Evolutionary conservation across 1,140 invertebrate species (phyloP), one percentile per base, ranked within the genome.

Genomic region (Drosophila punjabiensis): DNA sequence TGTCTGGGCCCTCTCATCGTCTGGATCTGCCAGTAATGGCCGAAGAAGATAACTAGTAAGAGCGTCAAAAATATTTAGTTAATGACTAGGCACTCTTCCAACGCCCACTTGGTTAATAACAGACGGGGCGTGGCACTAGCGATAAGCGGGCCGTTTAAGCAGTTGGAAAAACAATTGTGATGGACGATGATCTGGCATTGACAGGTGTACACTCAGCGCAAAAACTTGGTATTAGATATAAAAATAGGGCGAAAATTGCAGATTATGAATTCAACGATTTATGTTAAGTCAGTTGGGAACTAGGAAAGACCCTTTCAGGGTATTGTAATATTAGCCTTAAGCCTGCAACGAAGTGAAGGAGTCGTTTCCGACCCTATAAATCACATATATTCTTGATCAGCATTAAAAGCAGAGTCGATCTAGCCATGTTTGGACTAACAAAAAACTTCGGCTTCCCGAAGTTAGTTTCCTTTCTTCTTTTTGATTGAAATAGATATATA

Each of bases 21-120:
- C 5, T 4, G 56, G 68, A 71, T 56, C 33, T 71, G 68, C 68
- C 45, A 71, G 64, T 71, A 71, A 71, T 71, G 64, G 32, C 37
- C 39, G 3, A 13, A 24, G 14, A 13, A 68, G 68, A 71, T 71
- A 71, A 48, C 47, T 39, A 39, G 48, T 18, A n/a, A 68, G 70
- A 41, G 59, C 64, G 58, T 61, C 61, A 47, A 89, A 84, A 87
- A 81, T 70, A 83, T 78, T 81, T 84, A 75, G 87, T 84, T 69
- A 89, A 67, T 81, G 83, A 87, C 80, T 67, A 48, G 47, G 79
- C 74, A 53, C 45, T 47, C 50, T 39, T 55, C 4, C 32, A 53
- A 20, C 48, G 59, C 47, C 65, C 35, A 35, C 10, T 5, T 30
- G 39, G 50, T 32, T 41, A 37, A 64, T 30, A 39, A 55, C 56